Evolutionary conservation across 2,113 vertebrate species (phyloP).

Genomic region (Aix galericulata): DNA sequence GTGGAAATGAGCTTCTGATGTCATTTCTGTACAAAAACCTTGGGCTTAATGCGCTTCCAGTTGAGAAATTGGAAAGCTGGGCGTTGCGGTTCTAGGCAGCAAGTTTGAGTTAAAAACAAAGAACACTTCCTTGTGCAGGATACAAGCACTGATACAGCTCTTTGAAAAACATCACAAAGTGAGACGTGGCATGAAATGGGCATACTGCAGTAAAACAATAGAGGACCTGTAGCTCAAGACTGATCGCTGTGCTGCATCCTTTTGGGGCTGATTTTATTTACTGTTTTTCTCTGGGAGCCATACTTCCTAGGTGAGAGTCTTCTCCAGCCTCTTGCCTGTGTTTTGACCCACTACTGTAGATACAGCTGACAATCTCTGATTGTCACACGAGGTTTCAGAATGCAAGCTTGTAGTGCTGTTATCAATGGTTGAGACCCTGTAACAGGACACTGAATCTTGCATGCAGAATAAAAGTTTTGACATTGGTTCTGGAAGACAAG

Average conservation of each 20-base stretch:
- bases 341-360: background rate
- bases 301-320: background rate
- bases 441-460: background rate
- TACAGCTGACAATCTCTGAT: background rate
- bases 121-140: background rate
- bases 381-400: background rate
- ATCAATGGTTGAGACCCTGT: background rate
- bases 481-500: background rate
- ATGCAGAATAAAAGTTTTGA: background rate
- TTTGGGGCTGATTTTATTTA: background rate
- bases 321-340: background rate
- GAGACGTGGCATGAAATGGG: background rate
- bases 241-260: background rate
- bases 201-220: background rate
- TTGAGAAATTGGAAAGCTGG: fast-evolving
- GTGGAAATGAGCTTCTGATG: background rate
- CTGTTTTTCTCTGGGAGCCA: background rate
- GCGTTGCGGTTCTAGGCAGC: fast-evolving
- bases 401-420: background rate
- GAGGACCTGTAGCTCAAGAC: background rate
- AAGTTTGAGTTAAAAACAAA: background rate
- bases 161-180: background rate
- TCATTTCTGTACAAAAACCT: background rate
- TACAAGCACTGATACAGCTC: too few species aligned
- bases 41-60: fast-evolving